Base-by-base conservation (phyloP, 2,888 invertebrate genomes). In the Druceiella hillmani region DNA sequence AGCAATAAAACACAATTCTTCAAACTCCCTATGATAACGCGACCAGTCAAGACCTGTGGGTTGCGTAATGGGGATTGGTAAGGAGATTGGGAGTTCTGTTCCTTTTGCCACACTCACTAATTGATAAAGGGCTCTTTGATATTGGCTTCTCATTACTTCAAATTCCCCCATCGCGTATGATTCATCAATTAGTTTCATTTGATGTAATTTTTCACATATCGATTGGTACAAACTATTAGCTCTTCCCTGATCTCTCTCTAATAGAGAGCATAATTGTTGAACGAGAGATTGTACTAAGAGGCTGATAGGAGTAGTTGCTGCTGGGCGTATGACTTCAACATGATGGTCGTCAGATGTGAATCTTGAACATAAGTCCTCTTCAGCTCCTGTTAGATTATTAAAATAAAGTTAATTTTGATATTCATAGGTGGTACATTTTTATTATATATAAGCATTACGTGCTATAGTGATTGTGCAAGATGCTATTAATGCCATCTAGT, bases 91-190 rank as follows among this genome's bases (percentile, higher is more conserved):
- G 40, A 74, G 64, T 51, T 78, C 72, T 0, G 72, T 62, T 1
- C 73, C 74, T 47, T 67, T 74, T 1, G 81, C 76, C 9, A 78
- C 74, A 7, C 71, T 66, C 0, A 85, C 72, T 4, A 85, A 58
- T 44, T 78, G 78, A 52, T 78, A 77, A 2, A 85, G 57, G 1
- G 81, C 82, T 48, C 73, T 61, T 57, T 82, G 80, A 53, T 83
- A 84, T 53, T 81, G 79, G 47, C 74, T 74, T 38, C 84, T 64
- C 64, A 84, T 76, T 1, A 74, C 74, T 54, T 84, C 82, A 53
- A 83, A 81, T 55, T 85, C 83, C 24, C 73, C 74, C 73, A 79
- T 76, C 3, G 73, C 67, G 49, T 81, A 85, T 1, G 83, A 82
- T 52, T 78, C 71, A 50, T 84, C 83, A 36, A 86, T 80, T 9